phyloP scores from a whole-genome alignment of 2,113 vertebrate genomes.

The Struthio camelus region DNA sequence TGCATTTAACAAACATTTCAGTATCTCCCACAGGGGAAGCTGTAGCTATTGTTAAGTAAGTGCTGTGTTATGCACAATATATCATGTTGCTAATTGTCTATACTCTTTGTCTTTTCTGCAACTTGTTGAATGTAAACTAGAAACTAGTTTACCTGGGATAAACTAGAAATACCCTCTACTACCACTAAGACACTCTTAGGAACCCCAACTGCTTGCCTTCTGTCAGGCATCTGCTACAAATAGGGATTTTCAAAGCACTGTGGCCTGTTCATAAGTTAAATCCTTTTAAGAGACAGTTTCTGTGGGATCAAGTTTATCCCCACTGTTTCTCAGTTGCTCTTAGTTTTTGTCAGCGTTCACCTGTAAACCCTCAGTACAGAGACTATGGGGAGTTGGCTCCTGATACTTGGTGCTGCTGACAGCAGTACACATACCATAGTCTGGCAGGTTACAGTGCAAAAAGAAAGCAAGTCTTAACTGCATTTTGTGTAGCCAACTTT shows the following conservation, averaged over 20 bases:
- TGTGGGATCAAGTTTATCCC: not conserved
- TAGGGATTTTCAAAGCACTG: not conserved
- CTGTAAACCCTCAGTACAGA: not conserved
- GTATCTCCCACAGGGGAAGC: not conserved
- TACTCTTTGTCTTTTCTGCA: not conserved
- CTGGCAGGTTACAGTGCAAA: not conserved
- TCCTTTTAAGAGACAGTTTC: not conserved
- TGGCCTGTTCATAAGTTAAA: not conserved
- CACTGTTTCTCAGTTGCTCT: not conserved
- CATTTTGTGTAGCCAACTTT: not conserved
- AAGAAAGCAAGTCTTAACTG: not conserved
- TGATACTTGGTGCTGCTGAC: not conserved
- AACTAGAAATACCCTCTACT: not conserved
- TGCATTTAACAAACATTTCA: not conserved
- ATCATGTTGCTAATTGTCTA: not conserved
- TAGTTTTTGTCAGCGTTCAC: not conserved
- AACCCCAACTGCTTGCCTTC: not conserved
- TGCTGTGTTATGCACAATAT: rapidly evolving
- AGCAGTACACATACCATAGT: too few species aligned
- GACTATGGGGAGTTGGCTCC: not conserved
- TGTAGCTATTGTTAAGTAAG: not conserved
- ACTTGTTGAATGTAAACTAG: not conserved
- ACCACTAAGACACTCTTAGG: not conserved
- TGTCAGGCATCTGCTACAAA: not conserved
- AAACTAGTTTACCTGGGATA: not conserved